Evolutionary conservation across 2,888 invertebrate genomes (phyloP).

Genomic region (Pegoplata infirma): DNA sequence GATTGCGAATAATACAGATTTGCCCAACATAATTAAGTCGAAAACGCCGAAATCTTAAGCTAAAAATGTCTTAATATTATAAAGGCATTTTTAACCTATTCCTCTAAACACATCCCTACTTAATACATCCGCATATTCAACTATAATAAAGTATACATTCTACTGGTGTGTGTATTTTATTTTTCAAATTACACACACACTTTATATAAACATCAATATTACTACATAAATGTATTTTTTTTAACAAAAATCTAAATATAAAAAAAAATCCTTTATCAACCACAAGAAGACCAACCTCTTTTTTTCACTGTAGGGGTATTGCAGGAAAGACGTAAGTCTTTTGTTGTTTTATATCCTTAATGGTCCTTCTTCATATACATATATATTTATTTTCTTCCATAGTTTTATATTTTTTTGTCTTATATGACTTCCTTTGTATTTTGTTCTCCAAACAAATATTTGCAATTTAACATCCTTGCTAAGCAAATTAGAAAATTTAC

Average conservation of each 20-base stretch:
- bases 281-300: constrained; percentile 33
- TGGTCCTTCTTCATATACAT: neutral
- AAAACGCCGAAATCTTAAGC: no score
- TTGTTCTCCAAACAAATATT: constrained; percentile 42
- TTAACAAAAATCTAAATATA: constrained; percentile 45
- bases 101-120: no score
- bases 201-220: constrained; percentile 52
- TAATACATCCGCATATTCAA: no score
- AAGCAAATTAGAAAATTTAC: constrained; percentile 59
- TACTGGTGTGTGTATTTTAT: no score
- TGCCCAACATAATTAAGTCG: no score
- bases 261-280: constrained; percentile 51
- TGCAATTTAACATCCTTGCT: constrained; percentile 48
- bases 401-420: neutral
- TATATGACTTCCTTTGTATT: constrained; percentile 22
- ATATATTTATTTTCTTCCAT: neutral
- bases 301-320: neutral
- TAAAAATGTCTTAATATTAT: no score
- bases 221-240: constrained; percentile 24
- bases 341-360: constrained; percentile 33
- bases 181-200: no score
- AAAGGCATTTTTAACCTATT: no score
- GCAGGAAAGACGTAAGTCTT: constrained; percentile 30
- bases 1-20: no score
- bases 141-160: no score